A percentile compares a stretch with the other conserved stretches of the same genome.
These are phyloP conservation scores for Sylvietta virens DNA, from an alignment of 2,113 vertebrate species.

Conservation along the genomic window DNA sequence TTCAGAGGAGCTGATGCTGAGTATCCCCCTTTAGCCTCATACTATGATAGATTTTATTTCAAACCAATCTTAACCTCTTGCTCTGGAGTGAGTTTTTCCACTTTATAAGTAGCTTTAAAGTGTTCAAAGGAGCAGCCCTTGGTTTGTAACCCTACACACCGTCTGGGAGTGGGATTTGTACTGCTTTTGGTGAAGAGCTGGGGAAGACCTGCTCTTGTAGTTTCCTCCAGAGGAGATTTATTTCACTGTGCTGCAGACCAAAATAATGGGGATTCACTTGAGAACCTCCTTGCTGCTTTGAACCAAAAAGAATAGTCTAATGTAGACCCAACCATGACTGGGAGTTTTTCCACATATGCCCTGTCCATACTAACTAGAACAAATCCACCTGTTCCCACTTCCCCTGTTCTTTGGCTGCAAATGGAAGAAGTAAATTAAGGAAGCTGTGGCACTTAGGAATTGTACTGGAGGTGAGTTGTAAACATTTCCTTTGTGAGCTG, in stretches of 20 bases:
- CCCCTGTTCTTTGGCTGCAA: background rate
- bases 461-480: background rate
- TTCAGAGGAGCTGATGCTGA: background rate
- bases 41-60: background rate
- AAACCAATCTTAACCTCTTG: background rate
- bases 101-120: background rate
- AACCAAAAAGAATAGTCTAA: rapidly evolving
- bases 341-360: background rate
- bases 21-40: rapidly evolving
- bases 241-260: background rate
- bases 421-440: background rate
- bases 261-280: background rate
- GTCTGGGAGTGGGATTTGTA: background rate
- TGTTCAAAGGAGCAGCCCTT: background rate
- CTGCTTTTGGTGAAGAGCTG: background rate
- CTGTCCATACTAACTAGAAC: background rate
- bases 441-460: background rate
- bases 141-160: background rate
- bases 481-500: background rate
- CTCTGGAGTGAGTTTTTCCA: background rate
- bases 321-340: too few species aligned
- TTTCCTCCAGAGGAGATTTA: background rate
- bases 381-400: background rate
- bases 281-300: background rate
- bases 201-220: background rate